phyloP scores from a whole-genome alignment of 37 sponge, comb jelly and placozoan genomes.

The Agelas oroides region DNA sequence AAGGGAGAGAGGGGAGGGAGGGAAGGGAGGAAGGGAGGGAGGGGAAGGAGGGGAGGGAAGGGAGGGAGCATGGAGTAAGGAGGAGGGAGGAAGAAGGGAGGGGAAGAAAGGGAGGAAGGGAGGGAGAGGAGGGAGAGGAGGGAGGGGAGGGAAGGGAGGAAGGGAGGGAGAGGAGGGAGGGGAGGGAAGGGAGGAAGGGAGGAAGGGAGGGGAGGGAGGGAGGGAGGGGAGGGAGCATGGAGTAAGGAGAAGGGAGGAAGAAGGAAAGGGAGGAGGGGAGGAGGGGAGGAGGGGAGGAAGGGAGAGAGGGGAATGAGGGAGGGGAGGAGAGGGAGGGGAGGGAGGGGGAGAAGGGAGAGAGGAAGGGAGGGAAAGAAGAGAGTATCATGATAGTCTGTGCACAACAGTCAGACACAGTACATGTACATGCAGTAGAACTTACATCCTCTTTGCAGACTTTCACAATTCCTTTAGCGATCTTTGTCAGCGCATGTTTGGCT shows the following conservation, averaged over 20 bases:
- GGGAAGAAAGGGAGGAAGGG: too few relatives aligned
- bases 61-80: not conserved
- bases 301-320: too few relatives aligned
- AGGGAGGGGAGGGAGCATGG: not conserved
- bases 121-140: too few relatives aligned
- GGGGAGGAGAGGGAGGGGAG: too few relatives aligned
- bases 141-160: too few relatives aligned
- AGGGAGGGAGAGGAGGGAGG: too few relatives aligned
- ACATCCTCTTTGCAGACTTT: slow-evolving; percentile 89
- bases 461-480: slow-evolving; percentile 88
- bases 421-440: slow-evolving; percentile 23
- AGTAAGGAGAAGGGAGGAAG: not conserved
- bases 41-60: not conserved
- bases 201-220: not conserved
- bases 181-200: too few relatives aligned
- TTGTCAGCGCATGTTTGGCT: slow-evolving; percentile 85
- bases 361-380: too few relatives aligned
- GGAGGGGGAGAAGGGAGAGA: too few relatives aligned
- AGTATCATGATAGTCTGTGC: too few relatives aligned
- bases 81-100: too few relatives aligned
- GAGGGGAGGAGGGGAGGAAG: not conserved
- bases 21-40: not conserved
- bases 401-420: too few relatives aligned
- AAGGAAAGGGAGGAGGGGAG: not conserved
- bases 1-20: not conserved